Conservation (phyloP, 2,797 vertebrate genomes). For the Crypturellus tataupa region DNA sequence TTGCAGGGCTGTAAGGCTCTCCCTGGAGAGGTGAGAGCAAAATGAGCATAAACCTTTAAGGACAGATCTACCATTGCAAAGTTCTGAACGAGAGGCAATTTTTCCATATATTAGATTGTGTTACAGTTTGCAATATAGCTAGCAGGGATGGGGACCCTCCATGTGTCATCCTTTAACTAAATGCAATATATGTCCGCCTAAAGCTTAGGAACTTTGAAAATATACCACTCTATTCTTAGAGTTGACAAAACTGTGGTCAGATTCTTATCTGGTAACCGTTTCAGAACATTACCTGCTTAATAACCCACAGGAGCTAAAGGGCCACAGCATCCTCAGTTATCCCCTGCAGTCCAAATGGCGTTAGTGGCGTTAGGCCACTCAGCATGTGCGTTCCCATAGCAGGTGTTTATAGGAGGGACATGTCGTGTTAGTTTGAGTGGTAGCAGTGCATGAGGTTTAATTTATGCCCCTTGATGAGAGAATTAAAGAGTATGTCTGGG, state of each 20-base stretch:
- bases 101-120: background rate
- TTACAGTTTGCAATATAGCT: background rate
- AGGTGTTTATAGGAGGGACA: background rate
- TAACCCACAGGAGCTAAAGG: background rate
- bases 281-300: background rate
- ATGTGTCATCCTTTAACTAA: background rate
- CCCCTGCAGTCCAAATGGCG: too few relatives aligned
- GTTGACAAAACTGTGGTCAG: background rate
- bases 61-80: too few relatives aligned
- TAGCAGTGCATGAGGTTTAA: background rate
- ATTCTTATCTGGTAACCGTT: background rate
- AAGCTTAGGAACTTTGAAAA: background rate
- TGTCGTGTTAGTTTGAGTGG: background rate
- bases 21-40: background rate
- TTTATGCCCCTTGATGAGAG: constrained; percentile 14
- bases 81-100: background rate
- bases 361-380: background rate
- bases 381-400: fast-evolving
- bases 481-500: constrained; percentile 52
- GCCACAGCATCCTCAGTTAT: background rate
- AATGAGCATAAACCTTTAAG: background rate
- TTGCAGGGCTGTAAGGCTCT: background rate
- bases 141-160: background rate
- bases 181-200: background rate
- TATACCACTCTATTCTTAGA: background rate